Base-by-base conservation (phyloP, 37 sponge, comb jelly and placozoan genomes). In the Beroe forskalii region DNA sequence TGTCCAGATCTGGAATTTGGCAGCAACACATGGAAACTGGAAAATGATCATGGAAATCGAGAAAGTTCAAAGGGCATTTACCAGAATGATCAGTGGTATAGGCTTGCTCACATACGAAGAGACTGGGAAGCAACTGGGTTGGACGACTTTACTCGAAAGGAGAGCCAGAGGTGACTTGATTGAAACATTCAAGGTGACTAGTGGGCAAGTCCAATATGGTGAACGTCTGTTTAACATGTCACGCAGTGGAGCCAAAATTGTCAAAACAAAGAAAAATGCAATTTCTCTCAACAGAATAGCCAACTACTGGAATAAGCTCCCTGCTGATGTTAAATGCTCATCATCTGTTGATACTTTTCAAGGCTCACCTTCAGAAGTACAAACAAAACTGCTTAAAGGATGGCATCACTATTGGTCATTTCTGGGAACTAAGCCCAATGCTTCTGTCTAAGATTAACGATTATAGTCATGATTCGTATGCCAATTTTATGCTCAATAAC, bases 1-100 rank as follows among this genome's bases (percentile, higher is more conserved):
- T 48, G 40, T 38, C 27, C 86, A 80, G 40, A 23, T 80, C 28
- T 80, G 86, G 86, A 80, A 80, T 41, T 37, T 37, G 25, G 0
- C 60, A 80, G 86, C 86, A 42, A n/a, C 36, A n/a, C 86, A 80
- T 80, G 86, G 86, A 12, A 48, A 80, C 86, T 80, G 86, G 55
- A 80, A 80, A 44, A 12, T 80, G 44, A 80, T 80, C 44, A 80
- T 80, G 86, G 86, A 80, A 42, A 48, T 80, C 60, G 86, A 80
- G 86, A 12, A 80, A 48, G 86, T 80, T 43, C 86, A 80, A 44
- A 32, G 86, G 19, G 48, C 36, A 0, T 80, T 80, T 25, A 80
- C 86, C 27, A 80, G 86, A 41, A 22, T 72, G 76, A 37, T 72
- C 40, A 36, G 27, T 32, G 76, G 40, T 38, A 72, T 72, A 32